Evolutionary conservation across 1,140 invertebrate species (phyloP), one percentile per base, ranked within the genome.

Genomic region (Drosophila nebulosa): DNA sequence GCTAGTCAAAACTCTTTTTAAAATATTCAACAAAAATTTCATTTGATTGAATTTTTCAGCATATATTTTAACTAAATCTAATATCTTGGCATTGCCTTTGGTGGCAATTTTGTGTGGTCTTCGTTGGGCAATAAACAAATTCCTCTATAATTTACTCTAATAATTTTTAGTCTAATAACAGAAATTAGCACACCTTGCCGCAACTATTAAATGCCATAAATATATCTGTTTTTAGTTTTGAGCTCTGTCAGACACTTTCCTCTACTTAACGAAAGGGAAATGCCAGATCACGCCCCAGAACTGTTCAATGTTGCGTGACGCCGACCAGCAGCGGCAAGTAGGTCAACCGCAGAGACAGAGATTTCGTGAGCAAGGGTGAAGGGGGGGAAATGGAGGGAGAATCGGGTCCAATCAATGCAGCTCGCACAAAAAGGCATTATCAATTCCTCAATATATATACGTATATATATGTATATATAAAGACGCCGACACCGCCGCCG

Each of bases 201-300:
- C 9, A 72, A 18, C 69, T 36, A 57, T 56, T 74, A 74, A 60
- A 24, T 22, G 27, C 35, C n/a, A 55, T 52, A 35, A 52, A 46
- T 14, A 18, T 53, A 24, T 24, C 21, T 59, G 39, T 14, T 22
- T 51, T 42, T 21, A 30, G 14, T 55, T 12, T 42, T 39, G 10
- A 4, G n/a, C 1, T 30, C 22, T 14, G 21, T 5, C n/a, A 27
- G 21, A 18, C 14, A 35, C 46, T 68, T 55, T 50, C 22, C 32
- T 68, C 18, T 32, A 32, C 24, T 36, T 56, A 69, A 74, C 62
- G 81, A 85, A 85, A 85, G 81, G 80, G 80, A 85, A 85, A 85
- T 81, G 81, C 78, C 64, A 35, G 35, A 86, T 79, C 81, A 85
- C 69, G 81, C 69, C 52, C 81, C 74, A 86, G 81, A 77, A 65